Base-by-base conservation (phyloP, 2,113 vertebrate genomes). In the Acanthisitta chloris region DNA sequence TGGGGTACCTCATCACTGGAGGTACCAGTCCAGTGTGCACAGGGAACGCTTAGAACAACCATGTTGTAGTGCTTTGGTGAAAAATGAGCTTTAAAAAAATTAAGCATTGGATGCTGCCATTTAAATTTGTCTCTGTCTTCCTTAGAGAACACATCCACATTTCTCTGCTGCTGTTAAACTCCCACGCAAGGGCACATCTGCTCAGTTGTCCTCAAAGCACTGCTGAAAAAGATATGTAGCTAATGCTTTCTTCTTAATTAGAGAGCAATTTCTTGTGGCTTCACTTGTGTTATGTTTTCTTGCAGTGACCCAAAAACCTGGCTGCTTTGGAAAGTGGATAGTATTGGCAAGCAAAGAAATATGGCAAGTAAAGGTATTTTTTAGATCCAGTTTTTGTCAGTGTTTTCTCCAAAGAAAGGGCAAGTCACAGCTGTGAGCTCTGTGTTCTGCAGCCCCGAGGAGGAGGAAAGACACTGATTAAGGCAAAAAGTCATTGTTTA, bases 311-410 rank as follows among this genome's bases (percentile, higher is more conserved):
- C 80, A 67, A 93, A 97, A 84, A 48, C 84, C 86, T 88, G 88
- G 58, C 89, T 95, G 95, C 92, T 96, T 96, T 96, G 94, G 92
- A 92, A 96, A 94, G 42, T 72, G 72, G 86, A 86, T 89, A 94
- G 91, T 93, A 69, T 93, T 96, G 94, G 72, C 94, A 95, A 95
- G 85, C 83, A 93, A 67, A 93, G 83, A 93, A 79, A 88, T 95
- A 88, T 90, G 95, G 87, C 95, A 93, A 95, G 91, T 94, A 88
- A 86, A 92, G 61, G 24, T 93, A 73, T 92, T 81, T 88, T 83
- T 90, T 79, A 94, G 94, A 93, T 71, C 51, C 36, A 79, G 79
- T 94, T 70, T 86, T 23, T 77, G 43, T 72, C 21, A 88, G 80
- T 52, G 51, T 93, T 79, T 91, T 76, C 64, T 86, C 49, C 34